Base-by-base conservation (phyloP, 2,888 invertebrate species). In the Ferrisia virgata region DNA sequence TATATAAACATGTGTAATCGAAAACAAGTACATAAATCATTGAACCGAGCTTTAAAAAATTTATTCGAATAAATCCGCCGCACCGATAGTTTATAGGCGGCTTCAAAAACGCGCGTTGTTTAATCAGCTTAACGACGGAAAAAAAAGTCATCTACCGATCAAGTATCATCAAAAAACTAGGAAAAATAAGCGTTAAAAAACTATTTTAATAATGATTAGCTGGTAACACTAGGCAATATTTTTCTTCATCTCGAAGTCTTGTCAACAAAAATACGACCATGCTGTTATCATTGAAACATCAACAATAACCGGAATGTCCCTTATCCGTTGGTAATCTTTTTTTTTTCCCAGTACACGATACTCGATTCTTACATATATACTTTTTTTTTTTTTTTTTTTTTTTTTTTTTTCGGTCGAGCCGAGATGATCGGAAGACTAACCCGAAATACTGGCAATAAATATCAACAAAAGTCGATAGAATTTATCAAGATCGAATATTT, bases 241-340 rank as follows among this genome's bases (percentile, higher is more conserved):
- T 76, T 36, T 76, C 15, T 36, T 13, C 36, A 18, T 36, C 36
- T 76, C 72, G 72, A 76, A 76, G 72, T 76, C 72, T 76, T 76
- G 72, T 76, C 72, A 76, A 76, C 72, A 76, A 76, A 76, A 76
- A 76, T 76, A 76, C 72, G 72, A 76, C 72, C 36, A 76, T 18
- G 36, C 33, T 36, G 72, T 79, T 80, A 80, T 80, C 80, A 80
- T 53, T 43, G 53, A 80, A 80, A 80, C 43, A 80, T 80, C 80
- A 53, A 80, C 80, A 80, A 80, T 80, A 80, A 80, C 80, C 80
- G 80, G 80, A 80, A 80, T 80, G 53, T 80, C 80, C 80, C 53
- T 80, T 79, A 80, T 80, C 80, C 80, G n/a, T 80, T 11, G 25
- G 53, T 47, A 80, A 80, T 80, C 80, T 80, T 33, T 76, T 76